Conservation (phyloP, 2,797 vertebrate species). For the Sylvia borin region DNA sequence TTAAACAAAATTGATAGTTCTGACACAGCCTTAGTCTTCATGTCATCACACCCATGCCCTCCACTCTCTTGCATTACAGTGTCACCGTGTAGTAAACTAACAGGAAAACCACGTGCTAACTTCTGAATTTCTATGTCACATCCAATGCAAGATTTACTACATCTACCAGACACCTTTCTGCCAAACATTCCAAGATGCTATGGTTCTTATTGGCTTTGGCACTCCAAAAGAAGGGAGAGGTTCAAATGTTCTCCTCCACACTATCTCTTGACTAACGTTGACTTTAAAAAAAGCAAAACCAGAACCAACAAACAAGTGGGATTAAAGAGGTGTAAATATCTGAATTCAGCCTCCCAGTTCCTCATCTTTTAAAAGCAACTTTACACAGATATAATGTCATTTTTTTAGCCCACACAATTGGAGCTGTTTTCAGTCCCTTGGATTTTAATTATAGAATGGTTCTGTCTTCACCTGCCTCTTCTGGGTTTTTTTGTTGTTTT, state of each 20-base stretch:
- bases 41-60: background rate
- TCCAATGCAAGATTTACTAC: background rate
- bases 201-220: background rate
- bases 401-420: constrained; percentile 23
- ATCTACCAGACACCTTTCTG: background rate
- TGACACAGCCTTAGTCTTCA: background rate
- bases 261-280: background rate
- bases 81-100: background rate
- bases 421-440: background rate
- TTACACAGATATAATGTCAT: background rate
- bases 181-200: background rate
- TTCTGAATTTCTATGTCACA: background rate
- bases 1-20: background rate
- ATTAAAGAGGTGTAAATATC: constrained; percentile 27
- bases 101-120: background rate
- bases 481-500: background rate
- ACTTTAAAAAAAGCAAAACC: background rate
- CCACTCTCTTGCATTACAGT: background rate
- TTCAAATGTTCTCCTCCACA: background rate
- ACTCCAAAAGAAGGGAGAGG: background rate
- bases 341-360: constrained; percentile 19
- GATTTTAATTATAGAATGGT: constrained; percentile 15
- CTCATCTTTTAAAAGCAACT: constrained; percentile 29
- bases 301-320: background rate
- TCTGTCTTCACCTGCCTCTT: background rate